Conservation (phyloP, 2,888 invertebrate species). For the Cataglyphis livida region DNA sequence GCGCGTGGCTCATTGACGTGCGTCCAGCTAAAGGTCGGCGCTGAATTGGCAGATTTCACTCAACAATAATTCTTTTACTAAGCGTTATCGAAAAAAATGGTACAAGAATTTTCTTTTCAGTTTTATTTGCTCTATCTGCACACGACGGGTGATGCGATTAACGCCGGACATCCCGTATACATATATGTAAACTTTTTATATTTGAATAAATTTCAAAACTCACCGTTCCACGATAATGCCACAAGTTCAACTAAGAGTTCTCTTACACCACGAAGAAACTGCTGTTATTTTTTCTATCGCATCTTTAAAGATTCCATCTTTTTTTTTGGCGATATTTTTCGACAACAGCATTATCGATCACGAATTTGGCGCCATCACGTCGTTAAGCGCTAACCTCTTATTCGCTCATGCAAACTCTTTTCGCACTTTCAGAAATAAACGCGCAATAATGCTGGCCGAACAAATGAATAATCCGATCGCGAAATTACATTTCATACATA, state of each 20-base stretch:
- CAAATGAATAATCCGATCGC: no score
- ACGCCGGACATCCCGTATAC: no score
- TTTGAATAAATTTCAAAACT: not conserved
- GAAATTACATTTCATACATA: not conserved
- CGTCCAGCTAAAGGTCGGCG: no score
- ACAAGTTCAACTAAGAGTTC: not conserved
- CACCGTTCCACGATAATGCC: not conserved
- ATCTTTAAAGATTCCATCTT: not conserved
- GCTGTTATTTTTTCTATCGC: not conserved
- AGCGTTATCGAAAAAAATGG: no score
- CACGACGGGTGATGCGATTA: no score
- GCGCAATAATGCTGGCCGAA: not conserved
- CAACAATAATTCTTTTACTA: no score
- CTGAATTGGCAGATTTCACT: no score
- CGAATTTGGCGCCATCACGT: constrained; percentile 20
- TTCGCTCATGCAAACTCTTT: not conserved
- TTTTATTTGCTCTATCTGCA: no score
- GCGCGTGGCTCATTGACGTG: no score
- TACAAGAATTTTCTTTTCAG: no score
- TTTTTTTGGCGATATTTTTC: no score
- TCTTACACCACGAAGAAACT: not conserved
- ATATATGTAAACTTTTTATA: no score
- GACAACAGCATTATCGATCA: not conserved
- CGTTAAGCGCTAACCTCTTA: constrained; percentile 38
- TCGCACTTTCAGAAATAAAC: not conserved